Evolutionary conservation across 2,113 vertebrate species (phyloP).

Genomic region (Urocitellus parryii): DNA sequence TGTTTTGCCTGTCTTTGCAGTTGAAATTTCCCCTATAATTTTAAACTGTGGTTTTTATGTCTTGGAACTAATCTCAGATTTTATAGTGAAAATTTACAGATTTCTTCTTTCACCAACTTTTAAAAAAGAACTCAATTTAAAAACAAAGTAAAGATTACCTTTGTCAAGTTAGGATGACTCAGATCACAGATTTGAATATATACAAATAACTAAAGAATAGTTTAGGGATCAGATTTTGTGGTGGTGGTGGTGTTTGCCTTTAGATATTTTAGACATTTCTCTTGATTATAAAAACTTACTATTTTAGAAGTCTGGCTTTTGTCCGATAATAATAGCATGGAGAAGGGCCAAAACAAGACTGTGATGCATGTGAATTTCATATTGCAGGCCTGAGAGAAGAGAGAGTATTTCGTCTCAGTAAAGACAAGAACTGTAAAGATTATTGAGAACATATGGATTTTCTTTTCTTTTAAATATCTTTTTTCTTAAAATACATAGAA

Average conservation of each 20-base stretch:
- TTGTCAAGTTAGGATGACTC: conserved; percentile 55
- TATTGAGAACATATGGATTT: conserved; percentile 9
- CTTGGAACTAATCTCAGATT: conserved; percentile 42
- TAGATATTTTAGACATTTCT: conserved; percentile 33
- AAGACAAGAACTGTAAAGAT: background rate
- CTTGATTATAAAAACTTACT: conserved; percentile 83
- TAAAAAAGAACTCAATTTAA: conserved; percentile 26
- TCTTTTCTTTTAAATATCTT: background rate
- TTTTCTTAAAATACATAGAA: conserved; percentile 48
- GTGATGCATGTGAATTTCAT: conserved; percentile 83
- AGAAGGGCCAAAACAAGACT: conserved; percentile 76
- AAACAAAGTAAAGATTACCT: background rate
- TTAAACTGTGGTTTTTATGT: background rate
- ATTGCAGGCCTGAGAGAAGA: conserved; percentile 77
- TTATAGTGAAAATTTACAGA: conserved; percentile 34
- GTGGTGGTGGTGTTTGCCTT: background rate
- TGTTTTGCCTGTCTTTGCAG: background rate
- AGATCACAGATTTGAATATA: conserved; percentile 36
- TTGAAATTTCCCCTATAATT: conserved; percentile 52
- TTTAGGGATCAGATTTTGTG: background rate
- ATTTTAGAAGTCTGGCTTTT: conserved; percentile 77
- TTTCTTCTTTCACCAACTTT: conserved; percentile 19
- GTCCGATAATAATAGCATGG: conserved; percentile 61
- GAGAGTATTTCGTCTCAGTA: conserved; percentile 53
- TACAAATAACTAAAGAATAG: background rate